phyloP scores from a whole-genome alignment of 2,113 vertebrate species.

The Hucho hucho region DNA sequence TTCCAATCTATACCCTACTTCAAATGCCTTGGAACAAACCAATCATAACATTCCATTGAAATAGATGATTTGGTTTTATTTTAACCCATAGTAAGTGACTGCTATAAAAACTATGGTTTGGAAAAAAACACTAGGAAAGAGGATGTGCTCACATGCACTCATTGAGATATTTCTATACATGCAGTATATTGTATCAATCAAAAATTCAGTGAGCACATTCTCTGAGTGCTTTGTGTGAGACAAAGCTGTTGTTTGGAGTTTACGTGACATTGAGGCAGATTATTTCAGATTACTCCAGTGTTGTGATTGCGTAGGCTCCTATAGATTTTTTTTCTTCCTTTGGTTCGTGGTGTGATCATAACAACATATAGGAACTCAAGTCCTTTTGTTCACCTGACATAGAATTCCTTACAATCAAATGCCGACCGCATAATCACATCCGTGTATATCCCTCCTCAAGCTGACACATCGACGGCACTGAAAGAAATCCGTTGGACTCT shows the following conservation, averaged over 20 bases:
- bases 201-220: constrained; percentile 32
- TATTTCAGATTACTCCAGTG: constrained; percentile 22
- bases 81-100: background rate
- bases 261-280: constrained; percentile 43
- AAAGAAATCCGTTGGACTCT: too few species aligned
- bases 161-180: background rate
- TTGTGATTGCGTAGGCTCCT: constrained; percentile 45
- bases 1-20: background rate
- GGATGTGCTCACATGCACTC: too few species aligned
- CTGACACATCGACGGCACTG: too few species aligned
- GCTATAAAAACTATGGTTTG: too few species aligned
- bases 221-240: constrained; percentile 2
- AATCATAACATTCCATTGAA: background rate
- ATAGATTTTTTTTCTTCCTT: constrained; percentile 24
- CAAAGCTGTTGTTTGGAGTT: constrained; percentile 33
- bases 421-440: too few species aligned
- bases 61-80: background rate
- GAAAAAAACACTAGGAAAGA: too few species aligned
- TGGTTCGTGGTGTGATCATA: too few species aligned
- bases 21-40: too few species aligned
- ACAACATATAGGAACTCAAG: too few species aligned
- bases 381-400: too few species aligned
- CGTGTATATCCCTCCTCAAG: too few species aligned
- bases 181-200: background rate
- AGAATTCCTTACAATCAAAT: too few species aligned